These are phyloP conservation scores for Hypsibius dujardini DNA, from an alignment of 1,140 invertebrate species.

Conservation along the genomic window DNA sequence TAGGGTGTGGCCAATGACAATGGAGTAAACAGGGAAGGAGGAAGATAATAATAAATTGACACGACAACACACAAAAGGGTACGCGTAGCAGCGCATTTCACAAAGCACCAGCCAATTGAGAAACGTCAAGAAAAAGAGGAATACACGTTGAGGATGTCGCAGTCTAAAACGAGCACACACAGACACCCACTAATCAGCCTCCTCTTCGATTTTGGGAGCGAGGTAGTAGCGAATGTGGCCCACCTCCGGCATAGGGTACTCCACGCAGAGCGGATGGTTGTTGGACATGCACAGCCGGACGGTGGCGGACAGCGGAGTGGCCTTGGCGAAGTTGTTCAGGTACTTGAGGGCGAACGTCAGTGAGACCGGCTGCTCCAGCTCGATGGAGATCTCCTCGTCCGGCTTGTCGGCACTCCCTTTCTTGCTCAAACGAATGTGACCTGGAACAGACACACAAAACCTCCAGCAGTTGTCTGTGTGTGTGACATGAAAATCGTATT, in stretches of 20 bases:
- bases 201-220: slow-evolving; percentile 96
- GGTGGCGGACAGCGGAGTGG: slow-evolving; percentile 68
- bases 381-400: slow-evolving; percentile 83
- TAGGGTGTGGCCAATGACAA: too few relatives aligned
- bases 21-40: too few relatives aligned
- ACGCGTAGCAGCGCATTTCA: background rate
- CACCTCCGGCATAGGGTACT: slow-evolving; percentile 86
- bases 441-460: slow-evolving; percentile 33
- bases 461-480: background rate
- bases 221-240: slow-evolving; percentile 93
- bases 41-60: too few relatives aligned
- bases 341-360: slow-evolving; percentile 68
- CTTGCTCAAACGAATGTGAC: slow-evolving; percentile 81
- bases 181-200: slow-evolving; percentile 39
- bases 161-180: background rate
- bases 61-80: too few relatives aligned
- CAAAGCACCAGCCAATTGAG: background rate
- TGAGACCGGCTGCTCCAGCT: slow-evolving; percentile 94
- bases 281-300: slow-evolving; percentile 72
- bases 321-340: slow-evolving; percentile 89
- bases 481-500: background rate
- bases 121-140: background rate
- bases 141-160: background rate
- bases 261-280: slow-evolving; percentile 88
- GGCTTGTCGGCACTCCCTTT: slow-evolving; percentile 81